Evolutionary conservation across 2,797 vertebrate genomes (phyloP).

Genomic region (Vultur gryphus): DNA sequence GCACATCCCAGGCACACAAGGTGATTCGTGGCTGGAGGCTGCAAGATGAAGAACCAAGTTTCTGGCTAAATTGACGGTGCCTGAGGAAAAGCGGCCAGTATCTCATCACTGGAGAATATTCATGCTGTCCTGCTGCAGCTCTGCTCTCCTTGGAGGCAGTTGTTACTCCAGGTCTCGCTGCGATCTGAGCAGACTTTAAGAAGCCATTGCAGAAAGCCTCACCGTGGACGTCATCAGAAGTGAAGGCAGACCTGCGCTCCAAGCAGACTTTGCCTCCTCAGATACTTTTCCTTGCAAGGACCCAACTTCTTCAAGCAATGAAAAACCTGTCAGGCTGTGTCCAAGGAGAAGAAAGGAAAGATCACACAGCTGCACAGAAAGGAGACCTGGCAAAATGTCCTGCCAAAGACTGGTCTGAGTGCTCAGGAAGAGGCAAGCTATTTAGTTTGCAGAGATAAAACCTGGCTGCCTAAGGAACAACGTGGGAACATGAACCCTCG

Average conservation of each 20-base stretch:
- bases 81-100: neutral
- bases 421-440: neutral
- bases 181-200: neutral
- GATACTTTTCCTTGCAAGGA: neutral
- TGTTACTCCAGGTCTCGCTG: neutral
- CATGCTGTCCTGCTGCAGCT: neutral
- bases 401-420: neutral
- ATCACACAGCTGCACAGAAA: neutral
- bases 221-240: neutral
- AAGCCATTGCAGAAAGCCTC: neutral
- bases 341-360: neutral
- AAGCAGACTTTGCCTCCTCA: neutral
- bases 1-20: neutral
- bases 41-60: neutral
- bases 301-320: neutral
- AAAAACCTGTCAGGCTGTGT: neutral
- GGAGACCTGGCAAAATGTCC: neutral
- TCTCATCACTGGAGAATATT: neutral
- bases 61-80: neutral
- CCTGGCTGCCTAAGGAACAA: neutral
- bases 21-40: neutral
- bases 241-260: neutral
- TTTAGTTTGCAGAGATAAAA: neutral
- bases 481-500: neutral
- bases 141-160: neutral